Evolutionary conservation across 2,113 vertebrate genomes (phyloP), one percentile per base, ranked within the genome.

Genomic region (Girardinichthys multiradiatus): DNA sequence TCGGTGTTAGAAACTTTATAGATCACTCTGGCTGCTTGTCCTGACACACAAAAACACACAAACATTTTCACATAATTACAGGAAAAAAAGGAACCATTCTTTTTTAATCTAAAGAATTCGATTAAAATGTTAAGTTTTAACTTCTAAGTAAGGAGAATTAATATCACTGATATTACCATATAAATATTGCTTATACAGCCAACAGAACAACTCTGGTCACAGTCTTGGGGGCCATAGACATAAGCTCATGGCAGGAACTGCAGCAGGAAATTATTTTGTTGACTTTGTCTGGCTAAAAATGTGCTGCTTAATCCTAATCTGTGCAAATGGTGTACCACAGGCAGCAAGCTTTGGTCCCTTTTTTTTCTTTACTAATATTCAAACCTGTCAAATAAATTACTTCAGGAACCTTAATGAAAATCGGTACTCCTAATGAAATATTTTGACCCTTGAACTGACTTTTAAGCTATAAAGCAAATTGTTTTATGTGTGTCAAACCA

Each of bases 1-100:
- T 92, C 79, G 13, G 19, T 1, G 59, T 91, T 86, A 13, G 89
- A 89, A 26, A 76, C 70, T 58, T 92, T 89, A 0, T 91, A 88
- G 75, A 92, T 92, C 81, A 89, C 87, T 57, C 57, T 83, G 71
- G 51, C 64, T n/a, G 82, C 80, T 60, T 29, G 33, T 11, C 26
- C 87, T 82, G 61, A 67, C 54, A 14, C 54, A 71, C 64, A 83
- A 48, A 70, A 28, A 77, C 27, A 51, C 8, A 62, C 24, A 80
- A 0, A 6, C n/a, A 14, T 19, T 24, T 2, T 45, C 4, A 45
- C 15, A 64, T 0, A 3, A 9, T n/a, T 15, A 21, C 0, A 0
- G 5, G n/a, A 7, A 64, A 4, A 0, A 0, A 54, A 31, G 19
- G 8, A 21, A 17, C 39, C 10, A 19, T 63, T 21, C 13, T 2